Evolutionary conservation across 2,113 vertebrate genomes (phyloP).

Genomic region (Corvus moneduloides): DNA sequence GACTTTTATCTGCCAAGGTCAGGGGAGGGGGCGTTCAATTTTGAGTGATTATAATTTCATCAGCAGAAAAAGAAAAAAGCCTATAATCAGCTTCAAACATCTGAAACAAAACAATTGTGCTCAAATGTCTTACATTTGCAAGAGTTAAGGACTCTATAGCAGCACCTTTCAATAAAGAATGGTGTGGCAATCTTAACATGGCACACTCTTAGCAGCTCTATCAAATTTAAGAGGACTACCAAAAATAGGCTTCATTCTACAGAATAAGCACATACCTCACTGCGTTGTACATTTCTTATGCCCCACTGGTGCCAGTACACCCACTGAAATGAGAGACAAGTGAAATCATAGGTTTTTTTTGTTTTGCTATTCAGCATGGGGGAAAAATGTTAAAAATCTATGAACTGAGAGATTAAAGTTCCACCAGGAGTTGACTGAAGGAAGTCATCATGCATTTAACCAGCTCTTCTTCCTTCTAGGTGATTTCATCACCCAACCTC

Average conservation of each 20-base stretch:
- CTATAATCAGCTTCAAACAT: not conserved
- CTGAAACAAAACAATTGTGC: not conserved
- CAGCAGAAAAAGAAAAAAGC: not conserved
- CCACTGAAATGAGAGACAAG: slow-evolving; percentile 46
- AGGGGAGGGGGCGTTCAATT: accelerated
- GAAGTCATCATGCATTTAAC: not conserved
- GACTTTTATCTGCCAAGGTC: not conserved
- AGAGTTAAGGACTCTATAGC: not conserved
- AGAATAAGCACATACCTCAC: slow-evolving; percentile 13
- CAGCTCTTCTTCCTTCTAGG: not conserved
- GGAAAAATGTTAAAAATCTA: not conserved
- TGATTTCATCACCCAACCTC: accelerated
- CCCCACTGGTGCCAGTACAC: slow-evolving; percentile 27
- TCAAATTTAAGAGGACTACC: not conserved
- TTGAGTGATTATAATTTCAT: not conserved
- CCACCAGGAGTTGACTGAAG: not conserved
- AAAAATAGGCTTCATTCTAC: not conserved
- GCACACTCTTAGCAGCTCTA: not conserved
- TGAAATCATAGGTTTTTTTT: not conserved
- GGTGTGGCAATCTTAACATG: not conserved
- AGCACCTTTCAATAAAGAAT: not conserved
- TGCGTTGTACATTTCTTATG: slow-evolving; percentile 1
- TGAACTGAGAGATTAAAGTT: not conserved
- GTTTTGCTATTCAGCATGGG: not conserved
- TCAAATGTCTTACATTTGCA: not conserved